Evolutionary conservation across 2,888 invertebrate species (phyloP).

Genomic region (Eremobia ochroleuca): DNA sequence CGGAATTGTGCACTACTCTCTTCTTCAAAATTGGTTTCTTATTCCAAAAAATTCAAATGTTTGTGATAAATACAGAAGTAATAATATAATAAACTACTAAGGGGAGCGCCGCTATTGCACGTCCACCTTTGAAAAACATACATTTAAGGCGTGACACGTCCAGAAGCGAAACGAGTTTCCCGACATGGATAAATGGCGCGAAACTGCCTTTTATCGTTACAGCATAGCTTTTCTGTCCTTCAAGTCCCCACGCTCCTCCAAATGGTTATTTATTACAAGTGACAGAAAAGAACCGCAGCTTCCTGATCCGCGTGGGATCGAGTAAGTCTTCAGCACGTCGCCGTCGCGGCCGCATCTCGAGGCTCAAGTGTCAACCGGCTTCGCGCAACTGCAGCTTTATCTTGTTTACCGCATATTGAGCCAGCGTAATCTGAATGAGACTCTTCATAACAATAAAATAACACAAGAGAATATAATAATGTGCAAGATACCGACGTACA

Average conservation of each 20-base stretch:
- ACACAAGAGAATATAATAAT: constrained; percentile 33
- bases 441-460: constrained; percentile 64
- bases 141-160: constrained; percentile 79
- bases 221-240: constrained; percentile 65
- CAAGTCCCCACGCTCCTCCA: constrained; percentile 69
- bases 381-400: constrained; percentile 81
- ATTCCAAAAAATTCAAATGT: neutral
- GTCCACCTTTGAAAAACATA: constrained; percentile 72
- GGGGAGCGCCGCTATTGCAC: constrained; percentile 24
- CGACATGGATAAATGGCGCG: constrained; percentile 81
- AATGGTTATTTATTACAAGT: constrained; percentile 77
- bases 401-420: constrained; percentile 75
- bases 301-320: constrained; percentile 83
- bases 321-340: constrained; percentile 76
- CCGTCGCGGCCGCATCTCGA: constrained; percentile 70
- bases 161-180: constrained; percentile 81
- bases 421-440: constrained; percentile 69
- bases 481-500: constrained; percentile 14
- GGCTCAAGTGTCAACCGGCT: constrained; percentile 86
- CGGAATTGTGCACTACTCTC: neutral
- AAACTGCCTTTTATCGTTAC: constrained; percentile 82
- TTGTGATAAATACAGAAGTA: neutral
- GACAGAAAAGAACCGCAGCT: constrained; percentile 82
- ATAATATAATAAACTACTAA: neutral
- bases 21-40: neutral